A percentile compares a stretch with the other conserved stretches of the same genome.
These are phyloP conservation scores for Coenonympha arcania DNA, from an alignment of 2,888 invertebrate species.

Conservation along the genomic window DNA sequence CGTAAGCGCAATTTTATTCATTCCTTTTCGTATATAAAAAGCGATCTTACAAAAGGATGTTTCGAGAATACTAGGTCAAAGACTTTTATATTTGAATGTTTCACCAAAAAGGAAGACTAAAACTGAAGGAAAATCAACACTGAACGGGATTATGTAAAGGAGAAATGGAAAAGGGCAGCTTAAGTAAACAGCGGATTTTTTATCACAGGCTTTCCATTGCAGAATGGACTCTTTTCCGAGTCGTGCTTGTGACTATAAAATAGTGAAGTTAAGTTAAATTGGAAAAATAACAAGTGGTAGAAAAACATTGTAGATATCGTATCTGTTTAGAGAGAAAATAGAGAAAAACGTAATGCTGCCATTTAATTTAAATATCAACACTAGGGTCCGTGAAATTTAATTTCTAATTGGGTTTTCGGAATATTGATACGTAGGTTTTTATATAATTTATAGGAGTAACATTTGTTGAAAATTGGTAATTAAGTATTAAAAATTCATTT, in stretches of 20 bases:
- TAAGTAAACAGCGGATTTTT: slow-evolving; percentile 13
- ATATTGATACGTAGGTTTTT: too few relatives aligned
- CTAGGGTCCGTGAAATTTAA: too few relatives aligned
- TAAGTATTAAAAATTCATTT: too few relatives aligned
- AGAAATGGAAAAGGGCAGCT: slow-evolving; percentile 13
- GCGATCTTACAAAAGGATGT: slow-evolving; percentile 12
- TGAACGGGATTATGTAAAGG: slow-evolving; percentile 14
- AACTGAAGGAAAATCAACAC: slow-evolving; percentile 11
- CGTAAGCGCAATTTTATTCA: slow-evolving; percentile 11
- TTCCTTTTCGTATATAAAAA: slow-evolving; percentile 8
- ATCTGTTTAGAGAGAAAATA: too few relatives aligned
- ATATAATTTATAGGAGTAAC: too few relatives aligned
- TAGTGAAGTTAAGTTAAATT: neutral
- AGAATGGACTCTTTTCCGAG: slow-evolving; percentile 3
- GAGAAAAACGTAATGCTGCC: too few relatives aligned
- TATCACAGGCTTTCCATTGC: slow-evolving; percentile 1
- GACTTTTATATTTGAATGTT: slow-evolving; percentile 16
- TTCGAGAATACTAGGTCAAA: slow-evolving; percentile 13
- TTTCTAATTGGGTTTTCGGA: too few relatives aligned
- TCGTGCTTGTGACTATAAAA: neutral
- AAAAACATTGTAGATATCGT: too few relatives aligned
- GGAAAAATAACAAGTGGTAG: too few relatives aligned
- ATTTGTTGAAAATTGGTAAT: too few relatives aligned
- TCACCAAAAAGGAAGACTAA: slow-evolving; percentile 14
- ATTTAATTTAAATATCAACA: too few relatives aligned